Base-by-base conservation (phyloP, 1,140 invertebrate species). In the Lasaia peninsularis region DNA sequence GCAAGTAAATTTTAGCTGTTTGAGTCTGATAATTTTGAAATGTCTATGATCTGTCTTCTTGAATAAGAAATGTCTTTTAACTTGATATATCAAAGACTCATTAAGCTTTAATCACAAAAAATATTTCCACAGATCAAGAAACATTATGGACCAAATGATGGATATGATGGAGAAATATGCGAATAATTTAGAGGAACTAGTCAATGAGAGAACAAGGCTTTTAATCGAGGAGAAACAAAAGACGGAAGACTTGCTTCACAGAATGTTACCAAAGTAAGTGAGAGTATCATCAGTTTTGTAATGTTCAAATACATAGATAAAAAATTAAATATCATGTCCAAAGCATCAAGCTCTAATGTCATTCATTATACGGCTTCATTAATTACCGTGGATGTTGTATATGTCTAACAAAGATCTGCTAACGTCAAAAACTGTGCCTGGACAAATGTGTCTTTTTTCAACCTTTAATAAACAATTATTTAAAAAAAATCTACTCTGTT, bases 71-170 rank as follows among this genome's bases (percentile, higher is more conserved):
- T n/a, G n/a, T n/a, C n/a, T n/a, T n/a, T n/a, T n/a, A n/a, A n/a
- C n/a, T n/a, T n/a, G n/a, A n/a, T n/a, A n/a, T 21, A 9, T n/a
- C 12, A 33, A 32, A 16, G 31, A 52, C 14, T 18, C 28, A 32
- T 32, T 10, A 9, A 52, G 10, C 14, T 32, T 11, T 33, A 33
- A 52, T 18, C 37, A 40, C 14, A 32, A 16, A 34, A 14, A 52
- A 52, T 28, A 51, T 51, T 37, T 48, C 31, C 52, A 24, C 71
- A 94, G 94, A 74, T 94, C 95, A 74, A 92, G 93, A 69, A 97
- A 98, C 82, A 96, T 98, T 63, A 97, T 98, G 95, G 97, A 98
- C 80, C 95, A 97, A 91, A 97, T 98, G 95, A 96, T 98, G 94
- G 94, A 96, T 62, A 97, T 97, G 94, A 96, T 98, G 96, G 97